Evolutionary conservation across 2,797 vertebrate species (phyloP).

Genomic region (Catostomus latipinnis): DNA sequence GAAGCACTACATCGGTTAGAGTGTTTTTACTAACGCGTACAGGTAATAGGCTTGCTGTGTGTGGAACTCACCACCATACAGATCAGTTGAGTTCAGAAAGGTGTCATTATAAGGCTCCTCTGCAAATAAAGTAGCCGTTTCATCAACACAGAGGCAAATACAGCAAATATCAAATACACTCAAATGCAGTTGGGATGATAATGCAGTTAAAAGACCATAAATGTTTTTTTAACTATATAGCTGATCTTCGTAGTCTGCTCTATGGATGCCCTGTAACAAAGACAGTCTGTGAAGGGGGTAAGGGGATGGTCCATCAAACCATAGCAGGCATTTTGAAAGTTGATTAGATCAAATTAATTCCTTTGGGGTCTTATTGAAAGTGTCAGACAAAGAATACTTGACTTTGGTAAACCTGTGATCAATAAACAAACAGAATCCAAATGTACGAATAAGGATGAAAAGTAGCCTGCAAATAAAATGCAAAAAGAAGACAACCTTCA

Average conservation of each 20-base stretch:
- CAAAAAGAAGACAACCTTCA: not conserved
- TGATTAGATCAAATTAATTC: constrained; percentile 25
- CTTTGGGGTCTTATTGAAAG: too few relatives aligned
- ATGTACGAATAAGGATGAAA: not conserved
- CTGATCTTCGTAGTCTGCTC: not conserved
- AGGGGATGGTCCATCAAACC: not conserved
- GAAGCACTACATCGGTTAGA: constrained; percentile 41
- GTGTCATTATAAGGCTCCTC: constrained; percentile 89
- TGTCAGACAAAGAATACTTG: not conserved
- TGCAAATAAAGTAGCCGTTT: constrained; percentile 84
- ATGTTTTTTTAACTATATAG: not conserved
- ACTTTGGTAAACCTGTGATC: constrained; percentile 10
- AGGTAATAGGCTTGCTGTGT: constrained; percentile 18
- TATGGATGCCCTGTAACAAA: constrained; percentile 13
- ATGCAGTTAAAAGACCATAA: not conserved
- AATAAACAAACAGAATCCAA: not conserved
- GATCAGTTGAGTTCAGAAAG: constrained; percentile 89
- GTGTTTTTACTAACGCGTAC: constrained; percentile 13
- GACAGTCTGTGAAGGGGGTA: constrained; percentile 4
- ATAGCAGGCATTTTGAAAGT: not conserved
- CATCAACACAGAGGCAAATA: constrained; percentile 11
- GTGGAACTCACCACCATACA: constrained; percentile 90
- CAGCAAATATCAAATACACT: not conserved
- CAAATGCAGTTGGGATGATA: not conserved
- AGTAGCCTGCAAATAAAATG: not conserved